Percentiles rank a stretch among this genome's conserved stretches.
Conservation (phyloP, 2,888 invertebrate genomes). For the Dysmachus trigonus region DNA sequence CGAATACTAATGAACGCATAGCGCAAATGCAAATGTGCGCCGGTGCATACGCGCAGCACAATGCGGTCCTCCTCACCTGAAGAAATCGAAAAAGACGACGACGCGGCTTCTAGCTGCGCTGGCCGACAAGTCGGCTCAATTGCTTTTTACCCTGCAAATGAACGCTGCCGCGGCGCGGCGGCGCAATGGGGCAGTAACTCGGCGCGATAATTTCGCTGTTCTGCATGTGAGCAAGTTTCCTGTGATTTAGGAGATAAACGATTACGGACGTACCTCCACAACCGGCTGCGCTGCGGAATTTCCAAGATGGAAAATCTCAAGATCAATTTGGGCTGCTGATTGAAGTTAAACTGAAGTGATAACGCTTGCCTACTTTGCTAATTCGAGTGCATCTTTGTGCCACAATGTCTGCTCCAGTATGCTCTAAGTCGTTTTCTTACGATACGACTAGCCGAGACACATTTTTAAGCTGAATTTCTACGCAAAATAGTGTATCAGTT, state of each 20-base stretch:
- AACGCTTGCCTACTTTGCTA: background rate
- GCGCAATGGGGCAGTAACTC: background rate
- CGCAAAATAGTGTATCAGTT: no score
- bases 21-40: constrained; percentile 9
- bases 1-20: constrained; percentile 36
- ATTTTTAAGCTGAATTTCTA: no score
- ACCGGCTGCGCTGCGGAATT: background rate
- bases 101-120: background rate
- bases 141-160: background rate
- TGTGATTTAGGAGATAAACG: constrained; percentile 12
- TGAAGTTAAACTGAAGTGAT: background rate
- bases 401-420: background rate
- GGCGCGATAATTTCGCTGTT: constrained; percentile 21
- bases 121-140: background rate
- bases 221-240: constrained; percentile 14
- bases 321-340: background rate
- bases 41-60: background rate
- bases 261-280: background rate
- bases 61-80: background rate
- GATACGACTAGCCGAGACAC: no score
- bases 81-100: background rate
- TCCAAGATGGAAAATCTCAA: background rate
- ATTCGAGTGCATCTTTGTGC: background rate
- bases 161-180: background rate
- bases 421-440: no score